Conservation (phyloP, 2,113 vertebrate species). For the Zosterops hypoxanthus region DNA sequence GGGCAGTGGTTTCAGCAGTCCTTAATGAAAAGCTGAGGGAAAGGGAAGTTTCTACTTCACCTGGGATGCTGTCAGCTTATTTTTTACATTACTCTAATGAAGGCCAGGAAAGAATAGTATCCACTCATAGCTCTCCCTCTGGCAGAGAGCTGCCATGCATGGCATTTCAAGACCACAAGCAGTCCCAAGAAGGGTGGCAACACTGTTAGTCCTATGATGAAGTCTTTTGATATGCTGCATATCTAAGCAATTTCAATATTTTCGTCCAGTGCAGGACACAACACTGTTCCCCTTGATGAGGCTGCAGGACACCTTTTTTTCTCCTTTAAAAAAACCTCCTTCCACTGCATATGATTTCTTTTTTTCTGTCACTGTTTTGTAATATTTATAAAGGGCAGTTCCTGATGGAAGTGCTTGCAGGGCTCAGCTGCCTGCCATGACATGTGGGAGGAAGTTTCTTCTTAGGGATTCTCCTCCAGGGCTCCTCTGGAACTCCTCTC, state of each 20-base stretch:
- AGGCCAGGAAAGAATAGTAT: neutral
- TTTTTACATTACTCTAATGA: neutral
- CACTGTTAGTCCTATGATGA: neutral
- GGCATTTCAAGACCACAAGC: neutral
- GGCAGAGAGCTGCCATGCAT: neutral
- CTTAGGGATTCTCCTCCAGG: neutral
- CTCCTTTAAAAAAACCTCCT: neutral
- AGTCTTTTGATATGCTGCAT: neutral
- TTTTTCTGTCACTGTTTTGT: neutral
- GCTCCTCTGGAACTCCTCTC: neutral
- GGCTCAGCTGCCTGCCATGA: neutral
- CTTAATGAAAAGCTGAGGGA: constrained; percentile 16
- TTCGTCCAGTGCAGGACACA: neutral
- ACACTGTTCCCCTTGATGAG: neutral
- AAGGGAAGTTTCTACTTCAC: neutral
- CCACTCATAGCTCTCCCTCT: neutral
- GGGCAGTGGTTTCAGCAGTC: neutral
- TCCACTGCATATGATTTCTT: neutral
- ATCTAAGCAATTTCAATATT: neutral
- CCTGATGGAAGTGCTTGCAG: neutral
- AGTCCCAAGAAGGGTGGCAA: neutral
- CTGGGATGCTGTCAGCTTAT: neutral
- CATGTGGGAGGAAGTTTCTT: neutral
- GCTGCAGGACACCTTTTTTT: neutral
- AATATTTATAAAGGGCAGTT: constrained; percentile 1